phyloP scores from a whole-genome alignment of 2,888 invertebrate species.

The Agrochola circellaris region DNA sequence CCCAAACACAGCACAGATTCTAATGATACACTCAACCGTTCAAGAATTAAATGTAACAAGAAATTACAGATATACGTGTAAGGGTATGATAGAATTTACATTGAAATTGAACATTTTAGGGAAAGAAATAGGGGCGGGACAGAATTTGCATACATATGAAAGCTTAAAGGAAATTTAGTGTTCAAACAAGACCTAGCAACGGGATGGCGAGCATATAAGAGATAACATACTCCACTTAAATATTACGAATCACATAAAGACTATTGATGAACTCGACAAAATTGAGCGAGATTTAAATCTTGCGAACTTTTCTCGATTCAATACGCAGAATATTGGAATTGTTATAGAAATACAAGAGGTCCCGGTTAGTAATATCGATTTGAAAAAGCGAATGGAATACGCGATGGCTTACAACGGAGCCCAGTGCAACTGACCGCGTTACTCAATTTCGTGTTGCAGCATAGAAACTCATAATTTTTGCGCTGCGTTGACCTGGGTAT shows the following conservation, averaged over 20 bases:
- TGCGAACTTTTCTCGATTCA: constrained; percentile 7
- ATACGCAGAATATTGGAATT: constrained; percentile 14
- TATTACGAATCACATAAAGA: constrained; percentile 4
- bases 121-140: constrained; percentile 33
- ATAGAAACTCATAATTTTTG: constrained; percentile 45
- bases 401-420: constrained; percentile 25
- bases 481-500: constrained; percentile 9
- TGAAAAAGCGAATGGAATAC: constrained; percentile 44
- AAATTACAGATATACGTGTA: constrained; percentile 23
- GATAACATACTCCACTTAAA: constrained; percentile 13
- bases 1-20: constrained; percentile 27
- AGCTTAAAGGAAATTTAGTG: constrained; percentile 43
- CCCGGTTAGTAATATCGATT: constrained; percentile 31
- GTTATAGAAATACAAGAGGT: background rate
- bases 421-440: constrained; percentile 59
- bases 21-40: constrained; percentile 27
- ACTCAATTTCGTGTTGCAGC: constrained; percentile 58
- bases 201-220: constrained; percentile 8
- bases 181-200: constrained; percentile 37
- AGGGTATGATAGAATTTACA: constrained; percentile 35
- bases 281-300: constrained; percentile 16
- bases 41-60: constrained; percentile 20
- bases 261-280: constrained; percentile 2
- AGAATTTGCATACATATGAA: constrained; percentile 58
- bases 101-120: constrained; percentile 43